Conservation (phyloP, 2,797 vertebrate genomes). For the Protosalanx chinensis region DNA sequence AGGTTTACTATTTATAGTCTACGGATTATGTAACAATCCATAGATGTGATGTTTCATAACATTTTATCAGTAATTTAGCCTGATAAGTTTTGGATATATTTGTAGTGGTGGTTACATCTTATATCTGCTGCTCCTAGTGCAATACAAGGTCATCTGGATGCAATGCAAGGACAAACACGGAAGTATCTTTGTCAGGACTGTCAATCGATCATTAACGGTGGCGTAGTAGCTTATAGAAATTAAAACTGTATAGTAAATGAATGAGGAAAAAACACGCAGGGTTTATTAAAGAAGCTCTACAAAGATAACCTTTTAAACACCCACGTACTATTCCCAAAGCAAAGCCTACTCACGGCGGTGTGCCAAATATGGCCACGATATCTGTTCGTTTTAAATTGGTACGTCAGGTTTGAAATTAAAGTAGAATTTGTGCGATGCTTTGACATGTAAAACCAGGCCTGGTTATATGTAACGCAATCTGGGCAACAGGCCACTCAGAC, state of each 20-base stretch:
- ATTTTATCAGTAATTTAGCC: background rate
- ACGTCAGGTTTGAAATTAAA: conserved; percentile 1
- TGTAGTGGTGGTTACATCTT: background rate
- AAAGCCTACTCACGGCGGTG: background rate
- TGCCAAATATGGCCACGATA: background rate
- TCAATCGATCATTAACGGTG: background rate
- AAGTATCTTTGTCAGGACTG: background rate
- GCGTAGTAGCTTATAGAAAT: background rate
- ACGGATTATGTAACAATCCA: too few species aligned
- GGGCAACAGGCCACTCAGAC: conserved; percentile 1
- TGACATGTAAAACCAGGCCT: background rate
- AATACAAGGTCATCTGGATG: conserved; percentile 19
- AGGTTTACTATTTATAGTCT: too few species aligned
- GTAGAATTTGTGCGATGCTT: conserved; percentile 3
- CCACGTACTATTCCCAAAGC: conserved; percentile 1
- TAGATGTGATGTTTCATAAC: background rate
- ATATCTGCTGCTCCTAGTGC: conserved; percentile 1
- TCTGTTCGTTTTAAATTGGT: background rate
- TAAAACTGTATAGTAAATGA: background rate
- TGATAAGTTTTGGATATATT: conserved; percentile 11
- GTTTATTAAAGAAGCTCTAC: background rate
- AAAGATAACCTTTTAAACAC: background rate
- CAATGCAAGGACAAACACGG: conserved; percentile 11
- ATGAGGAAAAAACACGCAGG: background rate
- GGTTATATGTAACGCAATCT: background rate